A percentile compares a stretch with the other conserved stretches of the same genome.
Evolutionary conservation across 2,888 invertebrate species (phyloP).

Genomic region (Ophion obscuratus): DNA sequence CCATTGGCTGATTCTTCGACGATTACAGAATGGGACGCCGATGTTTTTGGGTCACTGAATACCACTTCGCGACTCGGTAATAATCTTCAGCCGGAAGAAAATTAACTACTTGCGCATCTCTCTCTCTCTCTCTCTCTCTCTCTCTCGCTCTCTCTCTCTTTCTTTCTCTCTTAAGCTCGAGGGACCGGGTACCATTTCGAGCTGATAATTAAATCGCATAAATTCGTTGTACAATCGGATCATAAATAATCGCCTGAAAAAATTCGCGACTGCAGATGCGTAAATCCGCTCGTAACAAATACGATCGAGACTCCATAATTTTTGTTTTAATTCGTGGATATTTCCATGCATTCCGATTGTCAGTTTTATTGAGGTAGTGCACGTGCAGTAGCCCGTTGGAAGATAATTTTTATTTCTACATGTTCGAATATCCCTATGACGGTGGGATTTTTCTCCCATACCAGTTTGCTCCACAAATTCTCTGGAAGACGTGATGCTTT

Average conservation of each 20-base stretch:
- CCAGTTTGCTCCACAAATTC: too few species aligned
- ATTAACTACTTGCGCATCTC: slow-evolving; percentile 26
- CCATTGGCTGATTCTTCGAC: slow-evolving; percentile 17
- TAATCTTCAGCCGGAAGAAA: slow-evolving; percentile 30
- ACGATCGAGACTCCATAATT: not conserved
- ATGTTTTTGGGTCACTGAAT: slow-evolving; percentile 79
- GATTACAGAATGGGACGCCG: slow-evolving; percentile 46
- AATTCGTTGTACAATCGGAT: slow-evolving; percentile 14
- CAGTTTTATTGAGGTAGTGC: not conserved
- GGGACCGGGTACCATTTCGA: slow-evolving; percentile 22
- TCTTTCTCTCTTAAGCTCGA: not conserved
- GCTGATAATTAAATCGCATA: slow-evolving; percentile 30
- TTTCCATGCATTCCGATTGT: not conserved
- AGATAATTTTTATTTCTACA: not conserved
- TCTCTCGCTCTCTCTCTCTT: not conserved
- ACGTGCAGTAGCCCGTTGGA: not conserved
- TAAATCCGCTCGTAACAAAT: not conserved
- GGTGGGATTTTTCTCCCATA: too few species aligned
- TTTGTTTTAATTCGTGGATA: not conserved
- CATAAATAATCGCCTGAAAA: slow-evolving; percentile 15
- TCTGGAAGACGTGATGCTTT: too few species aligned
- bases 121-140: not conserved
- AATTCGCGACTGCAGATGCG: not conserved
- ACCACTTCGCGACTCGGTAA: slow-evolving; percentile 27
- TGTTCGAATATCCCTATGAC: too few species aligned